phyloP scores from a whole-genome alignment of 2,797 vertebrate genomes.

The Crenichthys baileyi region DNA sequence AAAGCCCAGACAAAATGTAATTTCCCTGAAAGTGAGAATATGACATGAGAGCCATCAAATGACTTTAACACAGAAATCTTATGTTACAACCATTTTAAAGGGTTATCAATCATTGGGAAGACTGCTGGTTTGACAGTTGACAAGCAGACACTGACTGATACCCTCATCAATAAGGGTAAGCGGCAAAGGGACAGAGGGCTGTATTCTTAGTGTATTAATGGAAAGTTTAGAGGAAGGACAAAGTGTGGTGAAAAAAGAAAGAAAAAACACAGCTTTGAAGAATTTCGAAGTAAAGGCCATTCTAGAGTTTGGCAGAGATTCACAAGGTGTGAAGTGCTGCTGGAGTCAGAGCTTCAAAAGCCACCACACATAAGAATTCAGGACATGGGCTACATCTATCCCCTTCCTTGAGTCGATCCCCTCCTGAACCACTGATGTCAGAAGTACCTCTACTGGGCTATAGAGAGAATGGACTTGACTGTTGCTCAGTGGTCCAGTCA shows the following conservation, averaged over 20 bases:
- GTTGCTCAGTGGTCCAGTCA: background rate
- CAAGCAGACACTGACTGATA: background rate
- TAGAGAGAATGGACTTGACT: background rate
- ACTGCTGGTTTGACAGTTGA: background rate
- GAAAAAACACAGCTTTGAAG: no score
- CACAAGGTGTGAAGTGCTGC: background rate
- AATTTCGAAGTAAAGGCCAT: background rate
- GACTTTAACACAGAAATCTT: background rate
- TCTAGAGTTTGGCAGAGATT: background rate
- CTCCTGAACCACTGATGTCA: no score
- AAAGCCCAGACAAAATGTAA: background rate
- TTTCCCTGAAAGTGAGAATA: background rate
- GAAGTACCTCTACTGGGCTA: background rate
- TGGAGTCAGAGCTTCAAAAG: background rate
- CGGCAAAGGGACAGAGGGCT: background rate
- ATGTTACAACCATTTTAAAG: background rate
- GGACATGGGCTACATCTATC: background rate
- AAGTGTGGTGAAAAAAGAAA: no score
- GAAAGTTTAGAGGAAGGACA: no score
- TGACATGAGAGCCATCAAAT: background rate
- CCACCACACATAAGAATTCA: background rate
- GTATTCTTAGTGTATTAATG: background rate
- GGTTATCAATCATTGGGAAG: background rate
- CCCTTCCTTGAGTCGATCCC: no score
- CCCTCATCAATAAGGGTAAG: background rate